These are phyloP conservation scores for Euthynnus affinis DNA, from an alignment of 2,797 vertebrate genomes.

Conservation along the genomic window DNA sequence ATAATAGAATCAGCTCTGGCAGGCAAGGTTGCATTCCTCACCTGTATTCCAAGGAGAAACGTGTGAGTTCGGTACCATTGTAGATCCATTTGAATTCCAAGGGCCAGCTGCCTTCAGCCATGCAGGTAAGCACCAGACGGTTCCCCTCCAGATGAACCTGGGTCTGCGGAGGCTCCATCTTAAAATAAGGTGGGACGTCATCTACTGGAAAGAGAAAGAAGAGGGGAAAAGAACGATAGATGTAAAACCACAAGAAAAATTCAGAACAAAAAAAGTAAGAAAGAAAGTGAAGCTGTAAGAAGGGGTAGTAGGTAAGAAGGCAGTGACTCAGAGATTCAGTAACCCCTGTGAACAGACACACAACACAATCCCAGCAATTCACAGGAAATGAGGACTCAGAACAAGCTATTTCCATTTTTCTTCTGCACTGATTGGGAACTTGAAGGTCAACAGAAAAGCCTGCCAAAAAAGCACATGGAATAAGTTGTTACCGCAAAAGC, in stretches of 20 bases:
- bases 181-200: conserved; percentile 97
- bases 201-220: conserved; percentile 79
- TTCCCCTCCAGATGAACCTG: conserved; percentile 98
- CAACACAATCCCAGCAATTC: conserved; percentile 66
- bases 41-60: conserved; percentile 98
- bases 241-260: conserved; percentile 17
- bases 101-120: conserved; percentile 99
- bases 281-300: conserved; percentile 25
- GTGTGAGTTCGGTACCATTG: conserved; percentile 92
- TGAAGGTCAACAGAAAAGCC: conserved; percentile 80
- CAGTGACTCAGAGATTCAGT: conserved; percentile 47
- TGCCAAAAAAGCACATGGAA: conserved; percentile 74
- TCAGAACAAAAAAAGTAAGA: not conserved
- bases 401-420: conserved; percentile 78
- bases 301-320: conserved; percentile 26
- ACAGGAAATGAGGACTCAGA: conserved; percentile 68
- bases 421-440: conserved; percentile 77
- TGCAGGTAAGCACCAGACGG: conserved; percentile 97
- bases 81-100: conserved; percentile 99
- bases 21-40: conserved; percentile 67
- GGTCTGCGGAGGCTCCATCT: conserved; percentile 94
- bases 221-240: not conserved
- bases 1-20: conserved; percentile 33
- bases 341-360: conserved; percentile 51
- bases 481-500: conserved; percentile 73